A percentile compares a stretch with the other conserved stretches of the same genome.
These are phyloP conservation scores for Melanotaenia maccullochi DNA, from an alignment of 2,797 vertebrate genomes.

Conservation along the genomic window DNA sequence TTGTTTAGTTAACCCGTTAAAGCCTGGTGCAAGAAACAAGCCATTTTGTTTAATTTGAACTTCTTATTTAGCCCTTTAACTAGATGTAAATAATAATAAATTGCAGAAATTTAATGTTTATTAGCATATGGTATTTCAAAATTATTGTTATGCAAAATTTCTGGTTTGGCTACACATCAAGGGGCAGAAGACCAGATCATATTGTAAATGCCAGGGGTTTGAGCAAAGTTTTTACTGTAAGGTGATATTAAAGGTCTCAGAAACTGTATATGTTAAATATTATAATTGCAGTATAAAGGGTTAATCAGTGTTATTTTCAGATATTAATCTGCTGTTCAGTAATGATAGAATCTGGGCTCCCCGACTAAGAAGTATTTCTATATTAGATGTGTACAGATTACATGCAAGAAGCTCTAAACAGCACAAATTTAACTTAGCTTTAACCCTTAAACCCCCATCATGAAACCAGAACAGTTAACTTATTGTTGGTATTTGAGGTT, in stretches of 20 bases:
- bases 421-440: background rate
- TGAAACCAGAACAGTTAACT: background rate
- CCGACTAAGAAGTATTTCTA: background rate
- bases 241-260: no score
- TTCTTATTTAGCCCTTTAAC: background rate
- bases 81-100: background rate
- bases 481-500: background rate
- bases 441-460: background rate
- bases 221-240: no score
- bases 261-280: background rate
- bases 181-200: no score
- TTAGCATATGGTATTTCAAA: no score
- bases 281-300: background rate
- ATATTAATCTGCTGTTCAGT: background rate
- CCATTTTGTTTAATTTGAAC: background rate
- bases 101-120: no score
- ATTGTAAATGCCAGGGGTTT: no score
- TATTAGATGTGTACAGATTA: background rate
- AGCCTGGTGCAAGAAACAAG: background rate
- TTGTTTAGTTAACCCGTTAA: background rate
- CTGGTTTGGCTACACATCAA: no score
- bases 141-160: no score
- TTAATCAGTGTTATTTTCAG: no score
- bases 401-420: background rate
- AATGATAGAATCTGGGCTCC: background rate